phyloP scores from a whole-genome alignment of 2,888 invertebrate species.

The Tachina grossa region DNA sequence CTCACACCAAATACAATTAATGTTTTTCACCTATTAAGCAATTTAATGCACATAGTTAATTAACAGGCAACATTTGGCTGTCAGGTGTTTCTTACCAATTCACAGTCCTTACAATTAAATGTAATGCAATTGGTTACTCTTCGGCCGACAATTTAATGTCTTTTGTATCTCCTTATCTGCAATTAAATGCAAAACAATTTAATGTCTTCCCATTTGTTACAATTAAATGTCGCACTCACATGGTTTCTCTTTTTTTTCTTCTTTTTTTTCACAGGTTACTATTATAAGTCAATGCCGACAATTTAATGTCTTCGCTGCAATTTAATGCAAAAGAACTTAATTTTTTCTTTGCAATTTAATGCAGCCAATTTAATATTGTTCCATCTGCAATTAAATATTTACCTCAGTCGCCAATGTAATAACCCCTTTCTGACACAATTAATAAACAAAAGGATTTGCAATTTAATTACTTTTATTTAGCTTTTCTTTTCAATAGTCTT shows the following conservation, averaged over 20 bases:
- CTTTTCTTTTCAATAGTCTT: too few species aligned
- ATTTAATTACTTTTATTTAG: too few species aligned
- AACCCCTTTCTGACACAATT: not conserved
- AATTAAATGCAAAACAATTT: not conserved
- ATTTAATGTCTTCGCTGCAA: too few species aligned
- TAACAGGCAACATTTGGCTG: not conserved
- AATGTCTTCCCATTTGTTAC: not conserved
- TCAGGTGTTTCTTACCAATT: not conserved
- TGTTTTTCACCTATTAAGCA: not conserved
- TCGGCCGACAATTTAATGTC: constrained; percentile 35
- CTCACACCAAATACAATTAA: too few species aligned
- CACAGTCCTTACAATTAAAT: constrained; percentile 8
- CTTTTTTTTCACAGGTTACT: not conserved
- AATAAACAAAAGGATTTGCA: too few species aligned
- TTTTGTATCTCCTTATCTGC: constrained; percentile 4
- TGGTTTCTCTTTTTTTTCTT: not conserved
- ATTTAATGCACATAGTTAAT: not conserved
- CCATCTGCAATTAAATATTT: constrained; percentile 2
- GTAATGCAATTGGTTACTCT: not conserved
- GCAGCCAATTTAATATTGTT: constrained; percentile 7
- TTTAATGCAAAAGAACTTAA: too few species aligned
- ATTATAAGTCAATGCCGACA: too few species aligned
- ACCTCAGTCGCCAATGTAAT: constrained; percentile 11
- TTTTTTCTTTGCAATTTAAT: constrained; percentile 4
- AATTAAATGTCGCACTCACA: not conserved